Conservation (phyloP, 2,113 vertebrate species). For the Crypturellus undulatus region DNA sequence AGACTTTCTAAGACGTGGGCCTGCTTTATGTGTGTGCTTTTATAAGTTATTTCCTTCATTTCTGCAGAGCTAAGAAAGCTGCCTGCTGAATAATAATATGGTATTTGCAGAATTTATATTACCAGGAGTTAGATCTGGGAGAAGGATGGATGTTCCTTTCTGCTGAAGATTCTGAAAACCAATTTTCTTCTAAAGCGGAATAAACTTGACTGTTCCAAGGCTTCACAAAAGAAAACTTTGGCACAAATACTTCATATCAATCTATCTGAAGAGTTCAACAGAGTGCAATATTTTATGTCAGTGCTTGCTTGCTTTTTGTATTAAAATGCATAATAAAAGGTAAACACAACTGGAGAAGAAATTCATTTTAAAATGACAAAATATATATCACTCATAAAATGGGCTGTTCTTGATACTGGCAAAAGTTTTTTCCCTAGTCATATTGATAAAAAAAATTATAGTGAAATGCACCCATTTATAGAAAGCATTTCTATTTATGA, state of each 20-base stretch:
- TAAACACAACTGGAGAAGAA: conserved; percentile 29
- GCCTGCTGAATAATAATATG: background rate
- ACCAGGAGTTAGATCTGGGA: background rate
- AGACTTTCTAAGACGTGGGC: background rate
- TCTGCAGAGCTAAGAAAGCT: background rate
- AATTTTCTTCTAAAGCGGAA: conserved; percentile 21
- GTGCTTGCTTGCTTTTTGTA: background rate
- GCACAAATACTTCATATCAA: conserved; percentile 24
- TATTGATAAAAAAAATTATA: background rate
- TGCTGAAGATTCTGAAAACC: conserved; percentile 30
- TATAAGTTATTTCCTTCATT: conserved; percentile 25
- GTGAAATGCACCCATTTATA: background rate
- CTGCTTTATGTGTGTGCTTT: conserved; percentile 6
- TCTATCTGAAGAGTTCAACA: background rate
- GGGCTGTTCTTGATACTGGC: background rate
- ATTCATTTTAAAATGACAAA: background rate
- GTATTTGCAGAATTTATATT: conserved; percentile 33
- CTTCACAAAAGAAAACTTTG: background rate
- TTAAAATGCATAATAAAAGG: conserved; percentile 13
- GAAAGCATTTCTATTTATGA: conserved; percentile 40
- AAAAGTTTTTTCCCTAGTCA: background rate
- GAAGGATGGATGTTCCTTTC: conserved; percentile 15
- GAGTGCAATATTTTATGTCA: background rate
- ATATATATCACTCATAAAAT: background rate
- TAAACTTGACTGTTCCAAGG: background rate